Base-by-base conservation (phyloP, 2,888 invertebrate genomes). In the Caenorhabditis afra region DNA sequence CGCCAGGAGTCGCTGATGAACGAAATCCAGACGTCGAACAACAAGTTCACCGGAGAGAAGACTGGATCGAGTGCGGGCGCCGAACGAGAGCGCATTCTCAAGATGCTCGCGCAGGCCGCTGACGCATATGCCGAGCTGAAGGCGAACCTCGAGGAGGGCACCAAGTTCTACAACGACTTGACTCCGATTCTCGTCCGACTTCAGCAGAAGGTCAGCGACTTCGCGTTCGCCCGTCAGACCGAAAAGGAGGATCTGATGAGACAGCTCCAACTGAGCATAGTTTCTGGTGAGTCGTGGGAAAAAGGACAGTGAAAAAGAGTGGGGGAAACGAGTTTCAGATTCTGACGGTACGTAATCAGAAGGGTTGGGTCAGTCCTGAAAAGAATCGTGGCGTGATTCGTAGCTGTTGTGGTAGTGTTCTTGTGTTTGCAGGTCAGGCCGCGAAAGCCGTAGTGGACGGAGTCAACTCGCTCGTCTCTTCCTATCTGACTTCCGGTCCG, bases 201-300 rank as follows among this genome's bases (percentile, higher is more conserved):
- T 92, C 99, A 99, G 93, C 96, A 95, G 92, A 98, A 98, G 92
- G 95, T 98, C 79, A 94, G 95, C 8, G 99, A 99, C 92, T 98
- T 95, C 92, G 96, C 96, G 91, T 99, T 99, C 92, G 99, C 99
- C 45, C 94, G 99, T 39, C 96, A 96, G 92, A 98, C 98, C 0
- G 99, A 99, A 91, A 98, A 98, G 91, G 99, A 99, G 88, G 99
- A 99, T 91, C 92, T 98, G 85, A 92, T 99, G 91, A 95, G 96
- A 91, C 97, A 97, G 92, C 93, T 98, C 75, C 96, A 96, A 73
- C 80, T 87, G 79, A 87, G 84, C 50, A 89, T 89, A 52, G 86
- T 89, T 23, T 76, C 86, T 37, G 86, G 86, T 65, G 50, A 50
- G 71, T 71, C 2, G 16, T 11, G 18, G 14, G 14, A 20, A n/a